Conservation (phyloP, 2,888 invertebrate species). For the Thera obeliscata region DNA sequence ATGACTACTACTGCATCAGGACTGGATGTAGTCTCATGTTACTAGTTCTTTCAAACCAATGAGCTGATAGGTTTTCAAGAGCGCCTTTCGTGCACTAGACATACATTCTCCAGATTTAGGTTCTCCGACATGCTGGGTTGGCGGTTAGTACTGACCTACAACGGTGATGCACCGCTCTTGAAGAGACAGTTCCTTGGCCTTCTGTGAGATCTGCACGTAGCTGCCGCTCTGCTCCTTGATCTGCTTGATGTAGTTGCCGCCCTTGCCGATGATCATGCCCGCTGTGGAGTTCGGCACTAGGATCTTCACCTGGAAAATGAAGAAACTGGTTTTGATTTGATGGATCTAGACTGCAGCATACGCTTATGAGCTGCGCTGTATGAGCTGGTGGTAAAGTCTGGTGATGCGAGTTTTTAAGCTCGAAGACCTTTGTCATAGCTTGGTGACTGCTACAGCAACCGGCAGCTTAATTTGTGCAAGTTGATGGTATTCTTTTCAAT, state of each 20-base stretch:
- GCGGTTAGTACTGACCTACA: constrained; percentile 55
- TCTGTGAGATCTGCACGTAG: constrained; percentile 98
- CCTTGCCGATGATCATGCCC: constrained; percentile 99
- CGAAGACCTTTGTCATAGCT: neutral
- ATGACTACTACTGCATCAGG: too few relatives aligned
- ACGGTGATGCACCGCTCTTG: constrained; percentile 98
- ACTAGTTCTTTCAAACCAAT: too few relatives aligned
- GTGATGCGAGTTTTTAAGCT: neutral
- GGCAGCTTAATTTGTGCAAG: neutral
- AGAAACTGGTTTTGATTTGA: neutral
- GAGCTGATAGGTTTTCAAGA: too few relatives aligned
- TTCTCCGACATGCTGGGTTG: neutral
- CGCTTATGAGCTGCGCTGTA: neutral
- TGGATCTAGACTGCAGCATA: neutral
- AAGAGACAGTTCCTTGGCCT: constrained; percentile 96
- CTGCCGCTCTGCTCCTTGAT: constrained; percentile 97
- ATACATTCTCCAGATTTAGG: neutral
- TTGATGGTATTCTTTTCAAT: neutral
- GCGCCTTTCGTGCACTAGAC: too few relatives aligned
- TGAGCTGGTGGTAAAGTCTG: neutral
- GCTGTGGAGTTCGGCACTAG: constrained; percentile 98
- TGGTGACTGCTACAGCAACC: neutral
- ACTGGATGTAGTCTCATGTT: too few relatives aligned
- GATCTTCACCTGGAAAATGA: constrained; percentile 89
- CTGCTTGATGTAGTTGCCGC: constrained; percentile 97